Evolutionary conservation across 1,140 invertebrate species (phyloP), one percentile per base, ranked within the genome.

Genomic region (Oscheius sp.): DNA sequence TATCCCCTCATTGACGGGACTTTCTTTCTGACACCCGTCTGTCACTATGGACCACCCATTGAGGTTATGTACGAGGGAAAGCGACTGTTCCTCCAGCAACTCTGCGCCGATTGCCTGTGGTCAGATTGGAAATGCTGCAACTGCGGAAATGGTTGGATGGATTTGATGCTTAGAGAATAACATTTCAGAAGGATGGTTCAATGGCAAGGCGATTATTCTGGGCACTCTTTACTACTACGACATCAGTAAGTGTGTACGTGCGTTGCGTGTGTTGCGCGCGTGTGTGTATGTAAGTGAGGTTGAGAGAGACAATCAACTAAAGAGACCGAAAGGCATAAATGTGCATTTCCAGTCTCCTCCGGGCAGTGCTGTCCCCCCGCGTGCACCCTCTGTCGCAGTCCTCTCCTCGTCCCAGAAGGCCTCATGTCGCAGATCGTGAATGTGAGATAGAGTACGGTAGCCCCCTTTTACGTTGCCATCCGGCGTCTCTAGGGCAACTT

Each of bases 1-100:
- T 74, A 74, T 68, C 72, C 72, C 15, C 55, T 74, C 42, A 34
- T 74, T 13, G 72, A 74, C 34, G 72, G 72, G 3, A 69, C 55
- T 7, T 74, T 74, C 65, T 74, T 61, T 32, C 68, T 74, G 15
- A 68, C 72, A 0, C 55, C 72, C 32, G 38, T 74, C 15, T 61
- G 68, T 32, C 63, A 68, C 45, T 66, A 42, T 15, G 72, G 64
- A 15, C 66, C 64, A 26, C 52, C 52, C 26, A 49, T 69, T 36
- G 55, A 67, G 36, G 49, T 74, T 18, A 32, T 69, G 13, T 38
- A 61, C 2, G 72, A 74, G 15, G 55, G 55, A 23, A 26, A 59
- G 18, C 64, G 55, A 18, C 46, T 74, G 32, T 74, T 59, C 29
- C 64, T 68, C 29, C 72, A 74, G 42, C 63, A 62, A 38, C 36